phyloP scores from a whole-genome alignment of 1,140 invertebrate species.

The Apis mellifera region DNA sequence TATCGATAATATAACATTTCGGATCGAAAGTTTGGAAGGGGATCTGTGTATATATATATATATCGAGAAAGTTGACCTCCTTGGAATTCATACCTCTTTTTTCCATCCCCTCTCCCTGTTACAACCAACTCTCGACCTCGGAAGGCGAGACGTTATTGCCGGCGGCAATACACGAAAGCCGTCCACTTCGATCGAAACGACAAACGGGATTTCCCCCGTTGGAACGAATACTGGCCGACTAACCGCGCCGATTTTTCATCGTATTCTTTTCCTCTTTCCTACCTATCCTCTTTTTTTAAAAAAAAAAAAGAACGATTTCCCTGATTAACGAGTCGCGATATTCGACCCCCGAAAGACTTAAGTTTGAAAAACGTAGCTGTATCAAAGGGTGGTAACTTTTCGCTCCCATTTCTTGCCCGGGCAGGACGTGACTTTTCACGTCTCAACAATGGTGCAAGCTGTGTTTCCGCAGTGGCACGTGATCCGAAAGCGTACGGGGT shows the following conservation, averaged over 20 bases:
- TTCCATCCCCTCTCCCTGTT: background rate
- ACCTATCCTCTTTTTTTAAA: conserved; percentile 1
- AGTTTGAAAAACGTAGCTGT: too few relatives aligned
- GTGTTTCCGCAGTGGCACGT: conserved; percentile 50
- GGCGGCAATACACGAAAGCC: conserved; percentile 15
- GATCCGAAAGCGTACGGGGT: conserved; percentile 36
- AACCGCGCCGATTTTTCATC: conserved; percentile 34
- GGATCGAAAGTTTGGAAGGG: background rate
- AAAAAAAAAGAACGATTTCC: conserved; percentile 19
- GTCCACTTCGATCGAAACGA: conserved; percentile 4
- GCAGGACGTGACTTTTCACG: conserved; percentile 45
- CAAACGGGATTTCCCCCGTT: conserved; percentile 22
- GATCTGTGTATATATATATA: background rate
- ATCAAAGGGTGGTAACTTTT: background rate
- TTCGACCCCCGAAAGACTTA: too few relatives aligned
- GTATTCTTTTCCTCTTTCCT: conserved; percentile 23
- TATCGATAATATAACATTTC: conserved; percentile 8
- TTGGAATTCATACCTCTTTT: conserved; percentile 17
- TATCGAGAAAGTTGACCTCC: conserved; percentile 18
- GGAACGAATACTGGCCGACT: background rate
- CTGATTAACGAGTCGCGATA: conserved; percentile 39
- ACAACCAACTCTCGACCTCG: background rate
- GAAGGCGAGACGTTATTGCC: conserved; percentile 31
- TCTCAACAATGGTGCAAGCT: conserved; percentile 48
- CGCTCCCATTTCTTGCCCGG: conserved; percentile 16